Conservation (phyloP, 2,113 vertebrate genomes). For the Amia ocellicauda region DNA sequence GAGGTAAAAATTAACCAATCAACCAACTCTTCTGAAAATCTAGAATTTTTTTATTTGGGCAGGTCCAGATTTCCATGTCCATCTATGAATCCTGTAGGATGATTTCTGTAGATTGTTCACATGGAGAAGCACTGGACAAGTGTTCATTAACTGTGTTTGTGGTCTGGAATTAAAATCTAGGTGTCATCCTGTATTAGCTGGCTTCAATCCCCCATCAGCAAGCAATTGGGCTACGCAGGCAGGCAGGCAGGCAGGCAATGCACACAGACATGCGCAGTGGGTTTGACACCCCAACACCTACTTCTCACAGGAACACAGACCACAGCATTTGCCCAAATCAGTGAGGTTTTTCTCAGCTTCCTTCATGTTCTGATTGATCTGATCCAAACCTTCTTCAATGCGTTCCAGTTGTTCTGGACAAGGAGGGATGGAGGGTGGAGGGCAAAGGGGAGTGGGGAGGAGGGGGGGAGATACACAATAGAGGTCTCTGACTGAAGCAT, state of each 20-base stretch:
- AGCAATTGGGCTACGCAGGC: too few species aligned
- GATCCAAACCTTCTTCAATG: constrained; percentile 72
- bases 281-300: constrained; percentile 42
- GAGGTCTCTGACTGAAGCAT: constrained; percentile 15
- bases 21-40: too few species aligned
- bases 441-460: not conserved
- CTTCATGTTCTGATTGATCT: constrained; percentile 78
- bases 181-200: too few species aligned
- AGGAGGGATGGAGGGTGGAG: constrained; percentile 11
- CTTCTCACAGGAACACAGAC: constrained; percentile 73
- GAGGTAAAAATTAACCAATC: too few species aligned
- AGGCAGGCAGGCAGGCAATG: constrained; percentile 19
- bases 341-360: constrained; percentile 79
- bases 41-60: too few species aligned
- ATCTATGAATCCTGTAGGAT: too few species aligned
- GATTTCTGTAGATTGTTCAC: too few species aligned
- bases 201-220: too few species aligned
- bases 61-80: too few species aligned
- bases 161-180: too few species aligned
- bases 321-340: constrained; percentile 73
- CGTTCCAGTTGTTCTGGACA: constrained; percentile 72
- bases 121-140: too few species aligned
- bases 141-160: too few species aligned
- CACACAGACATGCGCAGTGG: constrained; percentile 14
- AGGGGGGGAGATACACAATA: constrained; percentile 1